Conservation (phyloP, 2,113 vertebrate genomes). For the Protobothrops flavoviridis region DNA sequence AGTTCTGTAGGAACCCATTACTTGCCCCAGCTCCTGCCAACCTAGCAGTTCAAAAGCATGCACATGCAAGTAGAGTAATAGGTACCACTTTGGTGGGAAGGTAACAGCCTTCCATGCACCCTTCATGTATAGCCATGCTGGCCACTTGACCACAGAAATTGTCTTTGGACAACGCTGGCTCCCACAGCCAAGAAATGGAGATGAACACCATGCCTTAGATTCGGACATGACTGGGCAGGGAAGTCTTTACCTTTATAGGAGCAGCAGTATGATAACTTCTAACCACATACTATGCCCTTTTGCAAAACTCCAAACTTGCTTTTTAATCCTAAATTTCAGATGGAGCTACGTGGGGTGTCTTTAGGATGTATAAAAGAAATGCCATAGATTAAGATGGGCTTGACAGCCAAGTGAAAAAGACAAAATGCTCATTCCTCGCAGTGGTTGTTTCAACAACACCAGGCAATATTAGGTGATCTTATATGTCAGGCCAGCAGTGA, state of each 20-base stretch:
- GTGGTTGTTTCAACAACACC: slow-evolving; percentile 38
- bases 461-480: slow-evolving; percentile 35
- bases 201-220: not conserved
- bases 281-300: not conserved
- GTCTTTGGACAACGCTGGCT: not conserved
- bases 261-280: not conserved
- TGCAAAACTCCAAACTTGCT: fast-evolving
- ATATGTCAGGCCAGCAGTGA: slow-evolving; percentile 36
- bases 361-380: not conserved
- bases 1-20: not conserved
- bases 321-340: slow-evolving; percentile 6
- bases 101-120: not conserved
- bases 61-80: not conserved
- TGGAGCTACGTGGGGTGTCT: not conserved
- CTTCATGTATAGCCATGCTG: not conserved
- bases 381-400: not conserved
- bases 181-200: not conserved
- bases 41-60: not conserved
- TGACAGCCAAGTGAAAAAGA: slow-evolving; percentile 29
- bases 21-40: not conserved
- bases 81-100: not conserved
- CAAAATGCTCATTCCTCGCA: slow-evolving; percentile 30
- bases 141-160: not conserved
- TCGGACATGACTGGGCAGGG: not conserved
- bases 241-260: not conserved